phyloP scores from a whole-genome alignment of 2,888 invertebrate genomes.

The Drosophila picticornis region DNA sequence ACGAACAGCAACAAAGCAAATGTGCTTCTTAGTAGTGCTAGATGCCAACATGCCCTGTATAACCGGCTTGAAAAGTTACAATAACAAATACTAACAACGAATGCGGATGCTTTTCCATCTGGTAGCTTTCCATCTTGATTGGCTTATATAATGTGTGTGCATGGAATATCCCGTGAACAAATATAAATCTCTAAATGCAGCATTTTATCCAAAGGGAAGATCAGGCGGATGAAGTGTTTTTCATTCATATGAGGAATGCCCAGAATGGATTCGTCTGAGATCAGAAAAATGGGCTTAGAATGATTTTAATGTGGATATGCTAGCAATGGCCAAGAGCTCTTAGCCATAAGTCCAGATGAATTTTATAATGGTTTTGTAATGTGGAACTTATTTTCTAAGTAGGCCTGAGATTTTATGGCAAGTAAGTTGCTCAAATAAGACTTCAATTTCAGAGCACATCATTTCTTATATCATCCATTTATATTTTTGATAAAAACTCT shows the following conservation, averaged over 20 bases:
- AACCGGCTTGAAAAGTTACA: neutral
- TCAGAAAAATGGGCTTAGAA: neutral
- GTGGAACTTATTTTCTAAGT: neutral
- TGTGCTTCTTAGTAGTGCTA: neutral
- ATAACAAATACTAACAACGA: neutral
- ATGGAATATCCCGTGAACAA: neutral
- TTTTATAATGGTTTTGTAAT: neutral
- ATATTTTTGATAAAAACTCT: neutral
- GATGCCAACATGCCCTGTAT: conserved; percentile 4
- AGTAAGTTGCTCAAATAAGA: neutral
- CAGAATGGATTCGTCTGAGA: neutral
- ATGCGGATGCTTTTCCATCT: neutral
- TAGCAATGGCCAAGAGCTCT: neutral
- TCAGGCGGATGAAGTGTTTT: neutral
- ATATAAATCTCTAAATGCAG: neutral
- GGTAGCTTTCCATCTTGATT: neutral
- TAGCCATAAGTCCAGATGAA: neutral
- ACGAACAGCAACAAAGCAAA: conserved; percentile 9
- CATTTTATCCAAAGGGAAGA: neutral
- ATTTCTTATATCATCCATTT: neutral
- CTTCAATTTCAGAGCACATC: neutral
- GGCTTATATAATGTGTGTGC: neutral
- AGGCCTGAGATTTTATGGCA: neutral
- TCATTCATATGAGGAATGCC: neutral
- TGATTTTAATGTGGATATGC: neutral